Base-by-base conservation (phyloP, 2,888 invertebrate genomes). In the Drosophila prostipennis region DNA sequence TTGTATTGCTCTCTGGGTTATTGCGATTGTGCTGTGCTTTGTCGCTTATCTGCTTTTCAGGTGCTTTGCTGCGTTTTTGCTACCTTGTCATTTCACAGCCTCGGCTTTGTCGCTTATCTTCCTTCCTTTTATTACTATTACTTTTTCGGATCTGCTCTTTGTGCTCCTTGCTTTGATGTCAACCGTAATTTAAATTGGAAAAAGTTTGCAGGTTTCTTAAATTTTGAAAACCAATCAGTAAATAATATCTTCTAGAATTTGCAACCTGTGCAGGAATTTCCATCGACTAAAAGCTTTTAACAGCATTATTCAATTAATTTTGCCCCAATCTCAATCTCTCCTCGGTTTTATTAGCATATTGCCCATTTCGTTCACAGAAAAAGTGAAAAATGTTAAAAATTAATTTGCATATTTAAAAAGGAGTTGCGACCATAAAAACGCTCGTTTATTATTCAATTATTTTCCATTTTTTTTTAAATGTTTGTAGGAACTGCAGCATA, bases 1-100 rank as follows among this genome's bases (percentile, higher is more conserved):
- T 87, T 80, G 68, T 81, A 75, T 72, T 53, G 54, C 73, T 53
- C 39, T 53, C 39, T 42, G 46, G 49, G 72, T 45, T 52, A 14
- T 36, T 43, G 23, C 67, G 51, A 52, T 52, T 46, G 13, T 34
- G 32, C 65, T 29, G 29, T n/a, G 51, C 45, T 16, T 16, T 43
- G 43, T 42, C 34, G 23, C 40, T 55, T 54, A 58, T 58, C 59
- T 58, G 59, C 42, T 45, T 36, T 59, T 36, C 58, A 58, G 59
- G 59, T 36, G 36, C 42, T 43, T 34, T 43, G 43, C 26, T 57
- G 43, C 42, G 34, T 43, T 59, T 37, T 40, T 40, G 55, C 32
- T 40, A 58, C 32, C 37, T 32, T 40, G 39, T 55, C 39, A 58
- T 40, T 58, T 55, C 11, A 40, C 48, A 48, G 34, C 13, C 39